phyloP scores from a whole-genome alignment of 2,888 invertebrate species.

The Dilophus febrilis region DNA sequence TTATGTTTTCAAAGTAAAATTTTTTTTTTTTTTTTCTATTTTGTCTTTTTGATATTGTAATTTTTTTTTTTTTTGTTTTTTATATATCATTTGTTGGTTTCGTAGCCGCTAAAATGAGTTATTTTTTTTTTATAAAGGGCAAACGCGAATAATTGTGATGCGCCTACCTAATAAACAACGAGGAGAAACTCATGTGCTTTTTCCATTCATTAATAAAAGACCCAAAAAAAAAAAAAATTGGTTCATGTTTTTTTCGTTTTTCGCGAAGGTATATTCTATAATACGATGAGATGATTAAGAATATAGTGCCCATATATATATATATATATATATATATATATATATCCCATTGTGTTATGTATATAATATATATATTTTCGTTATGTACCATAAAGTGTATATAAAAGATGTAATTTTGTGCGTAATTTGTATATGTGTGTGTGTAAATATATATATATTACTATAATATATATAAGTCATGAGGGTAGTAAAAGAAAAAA shows the following conservation, averaged over 20 bases:
- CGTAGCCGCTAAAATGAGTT: not conserved
- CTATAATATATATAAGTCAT: no score
- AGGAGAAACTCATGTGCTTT: not conserved
- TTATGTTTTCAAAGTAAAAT: not conserved
- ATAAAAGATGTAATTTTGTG: no score
- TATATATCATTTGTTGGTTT: not conserved
- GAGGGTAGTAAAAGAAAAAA: no score
- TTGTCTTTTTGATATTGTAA: not conserved
- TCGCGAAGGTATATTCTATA: no score
- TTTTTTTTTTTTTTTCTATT: not conserved
- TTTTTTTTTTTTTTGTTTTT: no score
- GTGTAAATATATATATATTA: no score
- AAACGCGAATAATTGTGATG: slow-evolving; percentile 9
- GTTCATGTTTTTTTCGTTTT: not conserved
- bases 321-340: not conserved
- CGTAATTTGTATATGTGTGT: no score
- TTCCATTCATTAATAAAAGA: slow-evolving; percentile 2
- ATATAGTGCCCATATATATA: not conserved
- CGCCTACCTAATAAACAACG: slow-evolving; percentile 7
- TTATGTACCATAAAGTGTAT: no score
- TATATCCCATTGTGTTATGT: no score
- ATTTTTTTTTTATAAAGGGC: slow-evolving; percentile 5
- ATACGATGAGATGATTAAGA: not conserved
- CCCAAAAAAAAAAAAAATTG: not conserved
- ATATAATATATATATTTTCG: not conserved